These are phyloP conservation scores for Myiagra hebetior DNA, from an alignment of 2,113 vertebrate genomes.

Conservation along the genomic window DNA sequence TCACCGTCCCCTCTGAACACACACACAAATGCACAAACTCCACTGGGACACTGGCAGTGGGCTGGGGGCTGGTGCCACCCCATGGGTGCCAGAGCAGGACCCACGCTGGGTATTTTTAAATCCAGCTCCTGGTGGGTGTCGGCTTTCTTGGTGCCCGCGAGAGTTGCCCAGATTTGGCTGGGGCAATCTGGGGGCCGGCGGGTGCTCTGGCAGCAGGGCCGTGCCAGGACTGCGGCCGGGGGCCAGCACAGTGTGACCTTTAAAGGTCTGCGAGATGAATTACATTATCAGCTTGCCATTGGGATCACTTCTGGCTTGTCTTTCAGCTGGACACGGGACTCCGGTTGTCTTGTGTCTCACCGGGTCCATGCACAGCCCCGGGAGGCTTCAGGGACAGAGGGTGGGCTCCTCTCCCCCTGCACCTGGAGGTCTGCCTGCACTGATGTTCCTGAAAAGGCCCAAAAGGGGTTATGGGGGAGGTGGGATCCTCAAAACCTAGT, in stretches of 20 bases:
- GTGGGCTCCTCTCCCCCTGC: background rate
- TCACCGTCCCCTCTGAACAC: background rate
- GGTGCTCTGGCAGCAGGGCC: background rate
- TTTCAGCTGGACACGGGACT: background rate
- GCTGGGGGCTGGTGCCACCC: background rate
- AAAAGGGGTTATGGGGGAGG: rapidly evolving
- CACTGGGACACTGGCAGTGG: background rate
- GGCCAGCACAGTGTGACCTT: constrained; percentile 30
- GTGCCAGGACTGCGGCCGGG: background rate
- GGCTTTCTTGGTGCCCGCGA: background rate
- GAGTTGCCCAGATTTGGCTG: background rate
- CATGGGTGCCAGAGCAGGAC: background rate
- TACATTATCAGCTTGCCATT: constrained; percentile 36
- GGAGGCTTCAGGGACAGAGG: background rate
- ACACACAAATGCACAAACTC: background rate
- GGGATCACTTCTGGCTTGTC: constrained; percentile 6
- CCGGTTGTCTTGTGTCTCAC: background rate
- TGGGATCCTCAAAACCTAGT: rapidly evolving
- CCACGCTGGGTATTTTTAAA: constrained; percentile 39
- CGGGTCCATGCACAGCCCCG: rapidly evolving
- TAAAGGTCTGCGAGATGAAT: constrained; percentile 62
- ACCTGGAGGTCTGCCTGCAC: rapidly evolving
- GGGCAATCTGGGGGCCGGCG: background rate
- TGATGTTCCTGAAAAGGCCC: background rate
- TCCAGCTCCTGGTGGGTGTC: background rate